Percentiles rank a stretch among this genome's conserved stretches.
These are phyloP conservation scores for Pilophorus perplexus DNA, from an alignment of 2,888 invertebrate genomes.

Conservation along the genomic window DNA sequence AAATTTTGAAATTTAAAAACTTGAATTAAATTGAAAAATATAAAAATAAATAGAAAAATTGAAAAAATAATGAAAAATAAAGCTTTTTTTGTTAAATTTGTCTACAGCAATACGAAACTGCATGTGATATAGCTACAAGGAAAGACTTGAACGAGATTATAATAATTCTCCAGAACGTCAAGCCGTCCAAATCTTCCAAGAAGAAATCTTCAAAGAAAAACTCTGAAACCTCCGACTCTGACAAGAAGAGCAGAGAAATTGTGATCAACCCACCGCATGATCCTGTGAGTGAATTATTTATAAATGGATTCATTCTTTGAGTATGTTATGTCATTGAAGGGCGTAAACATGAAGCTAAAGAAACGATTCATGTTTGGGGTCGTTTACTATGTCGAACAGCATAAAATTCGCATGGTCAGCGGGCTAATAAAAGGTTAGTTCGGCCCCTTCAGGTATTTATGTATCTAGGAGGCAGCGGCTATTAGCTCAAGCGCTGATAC, in stretches of 20 bases:
- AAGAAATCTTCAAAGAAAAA: slow-evolving; percentile 43
- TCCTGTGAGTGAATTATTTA: slow-evolving; percentile 29
- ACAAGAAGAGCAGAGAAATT: slow-evolving; percentile 44
- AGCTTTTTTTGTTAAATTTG: slow-evolving; percentile 12
- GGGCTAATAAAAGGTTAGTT: too few relatives aligned
- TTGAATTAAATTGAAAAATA: too few relatives aligned
- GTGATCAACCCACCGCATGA: slow-evolving; percentile 40
- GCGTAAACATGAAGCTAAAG: too few relatives aligned
- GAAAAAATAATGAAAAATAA: too few relatives aligned
- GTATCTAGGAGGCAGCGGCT: background rate
- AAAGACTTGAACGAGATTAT: slow-evolving; percentile 84
- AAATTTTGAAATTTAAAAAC: background rate
- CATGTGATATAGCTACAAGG: slow-evolving; percentile 81
- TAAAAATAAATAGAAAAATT: too few relatives aligned
- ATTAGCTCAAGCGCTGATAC: slow-evolving; percentile 10
- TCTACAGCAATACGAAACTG: slow-evolving; percentile 74
- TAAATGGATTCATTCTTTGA: background rate
- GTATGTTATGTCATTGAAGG: background rate
- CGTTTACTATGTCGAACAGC: too few relatives aligned
- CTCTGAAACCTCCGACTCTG: slow-evolving; percentile 45
- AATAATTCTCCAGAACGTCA: slow-evolving; percentile 62
- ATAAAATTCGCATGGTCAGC: too few relatives aligned
- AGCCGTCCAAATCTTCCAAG: slow-evolving; percentile 42
- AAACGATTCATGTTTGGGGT: too few relatives aligned
- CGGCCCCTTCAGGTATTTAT: too few relatives aligned